A percentile compares a stretch with the other conserved stretches of the same genome.
Conservation (phyloP, 2,797 vertebrate species). For the Syngnathus acus region DNA sequence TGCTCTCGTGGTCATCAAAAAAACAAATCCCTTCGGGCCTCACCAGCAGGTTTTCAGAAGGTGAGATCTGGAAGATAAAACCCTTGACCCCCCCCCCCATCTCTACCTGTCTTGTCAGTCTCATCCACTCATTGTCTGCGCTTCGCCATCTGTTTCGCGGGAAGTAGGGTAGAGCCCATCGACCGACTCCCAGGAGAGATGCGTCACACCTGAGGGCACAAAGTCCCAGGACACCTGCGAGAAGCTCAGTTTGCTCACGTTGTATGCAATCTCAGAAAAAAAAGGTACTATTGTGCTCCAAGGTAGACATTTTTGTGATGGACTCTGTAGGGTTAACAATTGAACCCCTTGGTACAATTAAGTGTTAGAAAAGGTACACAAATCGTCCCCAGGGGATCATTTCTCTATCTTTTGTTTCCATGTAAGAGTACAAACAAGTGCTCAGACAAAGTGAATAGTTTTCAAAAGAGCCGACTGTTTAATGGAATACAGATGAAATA, state of each 20-base stretch:
- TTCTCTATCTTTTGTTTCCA: too few relatives aligned
- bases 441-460: too few relatives aligned
- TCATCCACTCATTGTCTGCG: constrained; percentile 52
- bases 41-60: constrained; percentile 10
- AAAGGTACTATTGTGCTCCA: too few relatives aligned
- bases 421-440: too few relatives aligned
- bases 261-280: too few relatives aligned
- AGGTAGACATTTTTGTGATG: too few relatives aligned
- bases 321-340: too few relatives aligned
- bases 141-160: constrained; percentile 55
- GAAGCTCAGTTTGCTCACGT: background rate
- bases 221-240: constrained; percentile 44
- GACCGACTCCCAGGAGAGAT: constrained; percentile 27
- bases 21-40: background rate
- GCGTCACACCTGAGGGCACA: constrained; percentile 52
- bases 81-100: constrained; percentile 16
- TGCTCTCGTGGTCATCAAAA: background rate
- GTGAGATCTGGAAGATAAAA: constrained; percentile 32
- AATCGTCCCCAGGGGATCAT: too few relatives aligned
- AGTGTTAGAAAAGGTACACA: too few relatives aligned
- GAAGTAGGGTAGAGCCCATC: constrained; percentile 33
- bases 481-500: too few relatives aligned
- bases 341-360: too few relatives aligned
- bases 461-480: too few relatives aligned
- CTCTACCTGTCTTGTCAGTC: constrained; percentile 46